Base-by-base conservation (phyloP, 2,113 vertebrate genomes). In the Platichthys stellatus region DNA sequence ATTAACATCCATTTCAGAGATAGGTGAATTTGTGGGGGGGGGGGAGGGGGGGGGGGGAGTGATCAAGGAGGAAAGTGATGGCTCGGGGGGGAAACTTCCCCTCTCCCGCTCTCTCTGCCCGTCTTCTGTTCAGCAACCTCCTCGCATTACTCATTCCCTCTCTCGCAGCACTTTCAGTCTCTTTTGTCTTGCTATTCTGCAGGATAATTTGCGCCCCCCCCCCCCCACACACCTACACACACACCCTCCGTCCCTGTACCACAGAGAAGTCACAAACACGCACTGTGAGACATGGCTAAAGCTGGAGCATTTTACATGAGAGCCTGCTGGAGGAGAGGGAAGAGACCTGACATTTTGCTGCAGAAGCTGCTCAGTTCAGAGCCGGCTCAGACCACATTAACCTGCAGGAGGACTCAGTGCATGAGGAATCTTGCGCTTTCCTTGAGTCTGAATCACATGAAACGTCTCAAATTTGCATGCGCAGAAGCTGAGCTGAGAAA, bases 1-100 rank as follows among this genome's bases (percentile, higher is more conserved):
- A 93, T 93, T 92, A 93, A 92, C 88, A 90, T 92, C 87, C 89
- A 88, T 93, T 92, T 92, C 88, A 84, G 84, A 89, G 86, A 89
- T 87, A 81, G 91, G 82, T 88, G 89, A 86, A 80, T 91, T 88
- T 91, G 82, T 83, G 13, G 71, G 69, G 75, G 77, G 35, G 73
- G 72, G 10, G 72, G 66, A 31, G 63, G 26, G 79, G 62, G n/a
- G n/a, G n/a, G n/a, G n/a, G n/a, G n/a, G n/a, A n/a, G n/a, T n/a
- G n/a, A n/a, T n/a, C n/a, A n/a, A n/a, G n/a, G n/a, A n/a, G n/a
- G n/a, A n/a, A n/a, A n/a, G n/a, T n/a, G n/a, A n/a, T n/a, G n/a
- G n/a, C n/a, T n/a, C n/a, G n/a, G n/a, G n/a, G n/a, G n/a, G n/a
- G n/a, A n/a, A n/a, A n/a, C n/a, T n/a, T n/a, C n/a, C n/a, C n/a